Conservation (phyloP, 2,797 vertebrate genomes). For the Yasuhikotakia modesta region DNA sequence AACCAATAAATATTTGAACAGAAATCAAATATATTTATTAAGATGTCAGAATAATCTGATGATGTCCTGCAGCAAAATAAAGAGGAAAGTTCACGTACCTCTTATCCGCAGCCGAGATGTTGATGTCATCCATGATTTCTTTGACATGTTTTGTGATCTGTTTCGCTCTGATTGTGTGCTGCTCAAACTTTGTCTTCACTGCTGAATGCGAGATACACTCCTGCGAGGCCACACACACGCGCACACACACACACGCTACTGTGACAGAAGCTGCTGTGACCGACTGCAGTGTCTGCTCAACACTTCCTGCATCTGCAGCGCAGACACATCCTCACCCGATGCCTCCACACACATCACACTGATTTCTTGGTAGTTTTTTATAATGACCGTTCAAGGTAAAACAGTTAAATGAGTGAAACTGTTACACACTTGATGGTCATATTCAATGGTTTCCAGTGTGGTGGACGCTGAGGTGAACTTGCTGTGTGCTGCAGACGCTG, state of each 20-base stretch:
- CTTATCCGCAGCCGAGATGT: conserved; percentile 93
- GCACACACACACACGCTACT: conserved; percentile 81
- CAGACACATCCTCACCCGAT: too few relatives aligned
- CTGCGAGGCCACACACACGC: conserved; percentile 89
- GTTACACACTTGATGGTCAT: too few relatives aligned
- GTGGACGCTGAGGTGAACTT: too few relatives aligned
- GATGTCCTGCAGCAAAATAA: background rate
- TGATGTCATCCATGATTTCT: conserved; percentile 95
- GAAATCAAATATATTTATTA: too few relatives aligned
- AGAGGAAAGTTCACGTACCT: conserved; percentile 80
- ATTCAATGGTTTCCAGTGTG: too few relatives aligned
- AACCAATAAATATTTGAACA: too few relatives aligned
- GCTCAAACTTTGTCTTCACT: conserved; percentile 99
- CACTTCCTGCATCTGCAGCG: background rate
- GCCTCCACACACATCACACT: too few relatives aligned
- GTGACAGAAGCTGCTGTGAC: conserved; percentile 75
- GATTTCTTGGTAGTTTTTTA: too few relatives aligned
- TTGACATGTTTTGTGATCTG: conserved; percentile 97
- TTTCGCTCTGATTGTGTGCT: conserved; percentile 99
- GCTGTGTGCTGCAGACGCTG: too few relatives aligned
- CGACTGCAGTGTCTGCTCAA: conserved; percentile 48
- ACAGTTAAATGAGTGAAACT: too few relatives aligned
- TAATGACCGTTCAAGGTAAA: too few relatives aligned
- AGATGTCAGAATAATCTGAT: background rate
- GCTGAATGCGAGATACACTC: conserved; percentile 99